Evolutionary conservation across 2,888 invertebrate genomes (phyloP).

Genomic region (Trichopoda pennipes): DNA sequence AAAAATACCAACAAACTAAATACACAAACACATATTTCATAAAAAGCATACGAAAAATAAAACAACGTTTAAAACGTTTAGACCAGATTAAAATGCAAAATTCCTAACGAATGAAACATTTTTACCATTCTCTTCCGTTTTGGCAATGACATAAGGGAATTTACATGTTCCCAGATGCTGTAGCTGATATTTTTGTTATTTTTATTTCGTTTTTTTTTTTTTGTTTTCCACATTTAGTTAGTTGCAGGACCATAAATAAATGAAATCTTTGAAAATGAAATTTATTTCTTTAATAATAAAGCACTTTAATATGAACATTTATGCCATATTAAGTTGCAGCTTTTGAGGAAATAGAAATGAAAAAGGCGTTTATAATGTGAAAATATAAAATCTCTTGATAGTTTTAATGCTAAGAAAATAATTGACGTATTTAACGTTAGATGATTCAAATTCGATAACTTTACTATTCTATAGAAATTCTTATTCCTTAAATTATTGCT

Average conservation of each 20-base stretch:
- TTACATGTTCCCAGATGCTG: constrained; percentile 7
- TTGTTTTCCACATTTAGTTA: not conserved
- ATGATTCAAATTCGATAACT: not conserved
- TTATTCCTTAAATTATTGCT: too few species aligned
- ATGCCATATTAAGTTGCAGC: too few species aligned
- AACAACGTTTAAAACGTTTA: constrained; percentile 1
- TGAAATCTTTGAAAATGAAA: not conserved
- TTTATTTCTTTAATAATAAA: too few species aligned
- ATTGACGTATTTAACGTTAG: too few species aligned
- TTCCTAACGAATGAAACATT: constrained; percentile 24
- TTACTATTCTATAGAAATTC: not conserved
- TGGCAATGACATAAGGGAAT: constrained; percentile 43
- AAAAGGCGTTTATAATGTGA: too few species aligned
- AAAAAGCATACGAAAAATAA: not conserved
- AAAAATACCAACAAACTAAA: not conserved
- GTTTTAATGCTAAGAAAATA: too few species aligned
- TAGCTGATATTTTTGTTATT: constrained; percentile 4
- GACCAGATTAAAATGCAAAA: constrained; percentile 31
- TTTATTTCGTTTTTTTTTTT: not conserved
- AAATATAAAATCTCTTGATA: too few species aligned
- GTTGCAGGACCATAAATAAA: not conserved
- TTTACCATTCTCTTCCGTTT: constrained; percentile 54
- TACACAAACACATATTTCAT: not conserved
- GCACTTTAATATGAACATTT: too few species aligned
- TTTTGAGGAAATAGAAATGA: too few species aligned